These are phyloP conservation scores for Andrena haemorrhoa DNA, from an alignment of 2,888 invertebrate genomes.

Conservation along the genomic window DNA sequence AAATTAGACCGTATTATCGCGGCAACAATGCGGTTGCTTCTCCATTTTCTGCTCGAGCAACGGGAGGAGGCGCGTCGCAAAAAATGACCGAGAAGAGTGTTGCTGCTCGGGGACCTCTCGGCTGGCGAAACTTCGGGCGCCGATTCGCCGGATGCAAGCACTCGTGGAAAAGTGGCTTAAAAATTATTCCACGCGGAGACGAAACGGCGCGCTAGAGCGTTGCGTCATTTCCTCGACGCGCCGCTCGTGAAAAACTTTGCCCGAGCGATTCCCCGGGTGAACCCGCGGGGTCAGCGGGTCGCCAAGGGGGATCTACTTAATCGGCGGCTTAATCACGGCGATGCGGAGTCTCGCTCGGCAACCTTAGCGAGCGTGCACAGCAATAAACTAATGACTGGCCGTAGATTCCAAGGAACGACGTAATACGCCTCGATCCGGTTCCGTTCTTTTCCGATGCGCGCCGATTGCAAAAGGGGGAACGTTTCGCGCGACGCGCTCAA, in stretches of 20 bases:
- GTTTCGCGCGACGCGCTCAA: slow-evolving; percentile 4
- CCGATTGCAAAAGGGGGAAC: not conserved
- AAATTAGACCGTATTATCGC: slow-evolving; percentile 54
- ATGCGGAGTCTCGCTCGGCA: slow-evolving; percentile 31
- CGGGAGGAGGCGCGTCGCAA: not conserved
- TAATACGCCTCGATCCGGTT: slow-evolving; percentile 34
- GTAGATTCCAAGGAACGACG: slow-evolving; percentile 30
- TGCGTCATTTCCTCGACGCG: slow-evolving; percentile 9
- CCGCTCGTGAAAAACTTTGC: slow-evolving; percentile 17
- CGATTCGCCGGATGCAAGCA: not conserved
- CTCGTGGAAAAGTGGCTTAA: not conserved
- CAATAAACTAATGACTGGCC: slow-evolving; percentile 50
- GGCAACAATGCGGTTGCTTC: slow-evolving; percentile 36
- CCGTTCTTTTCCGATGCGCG: slow-evolving; percentile 30
- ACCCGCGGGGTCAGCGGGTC: slow-evolving; percentile 35
- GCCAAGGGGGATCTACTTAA: slow-evolving; percentile 42
- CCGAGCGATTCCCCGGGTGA: slow-evolving; percentile 18
- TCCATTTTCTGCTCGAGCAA: slow-evolving; percentile 21
- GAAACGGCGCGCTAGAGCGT: not conserved
- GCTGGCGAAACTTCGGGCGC: not conserved
- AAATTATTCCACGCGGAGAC: slow-evolving; percentile 23
- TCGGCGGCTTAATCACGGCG: slow-evolving; percentile 32
- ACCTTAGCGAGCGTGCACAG: slow-evolving; percentile 25
- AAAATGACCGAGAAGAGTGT: slow-evolving; percentile 13
- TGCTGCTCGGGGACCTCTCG: not conserved